Base-by-base conservation (phyloP, 2,888 invertebrate genomes). In the Macrosiphum euphorbiae region DNA sequence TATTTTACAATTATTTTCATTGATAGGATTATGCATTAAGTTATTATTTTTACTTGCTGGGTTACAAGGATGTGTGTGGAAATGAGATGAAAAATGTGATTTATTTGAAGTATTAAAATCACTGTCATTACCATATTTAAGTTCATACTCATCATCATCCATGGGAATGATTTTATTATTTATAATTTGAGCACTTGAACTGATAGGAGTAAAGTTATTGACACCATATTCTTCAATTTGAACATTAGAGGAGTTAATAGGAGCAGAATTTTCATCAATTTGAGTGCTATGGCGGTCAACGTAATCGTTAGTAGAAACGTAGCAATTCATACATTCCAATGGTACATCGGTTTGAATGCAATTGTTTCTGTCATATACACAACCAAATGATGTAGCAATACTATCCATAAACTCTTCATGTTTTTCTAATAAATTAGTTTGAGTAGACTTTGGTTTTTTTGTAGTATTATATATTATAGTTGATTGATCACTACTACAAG, bases 101-200 rank as follows among this genome's bases (percentile, higher is more conserved):
- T 24, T n/a, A 91, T 87, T 61, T 16, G 50, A 50, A 41, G 41
- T 8, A 88, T 28, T 52, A 41, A 44, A 10, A 88, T 88, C 24
- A 55, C 1, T 24, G n/a, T 67, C 61, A 67, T 44, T n/a, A 41
- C 20, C n/a, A 90, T 61, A 24, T 50, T 47, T 24, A 58, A 61
- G 47, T 50, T 61, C 85, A 50, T 26, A 61, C 3, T 67, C 61
- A 50, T 86, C 41, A 52, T 24, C 26, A 47, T 50, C 84, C 16
- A 47, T 50, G 11, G 85, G 50, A 58, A 58, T 61, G 16, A 94
- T 28, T 1, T 87, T 67, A 87, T 67, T 90, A n/a, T 94, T 90
- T 52, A 52, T 41, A 50, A 87, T 94, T 90, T 90, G 58, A 67
- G 90, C 47, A 90, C 24, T 90, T 50, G 90, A 94, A 67, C 24